Conservation (phyloP, 2,797 vertebrate species). For the Acipenser ruthenus region DNA sequence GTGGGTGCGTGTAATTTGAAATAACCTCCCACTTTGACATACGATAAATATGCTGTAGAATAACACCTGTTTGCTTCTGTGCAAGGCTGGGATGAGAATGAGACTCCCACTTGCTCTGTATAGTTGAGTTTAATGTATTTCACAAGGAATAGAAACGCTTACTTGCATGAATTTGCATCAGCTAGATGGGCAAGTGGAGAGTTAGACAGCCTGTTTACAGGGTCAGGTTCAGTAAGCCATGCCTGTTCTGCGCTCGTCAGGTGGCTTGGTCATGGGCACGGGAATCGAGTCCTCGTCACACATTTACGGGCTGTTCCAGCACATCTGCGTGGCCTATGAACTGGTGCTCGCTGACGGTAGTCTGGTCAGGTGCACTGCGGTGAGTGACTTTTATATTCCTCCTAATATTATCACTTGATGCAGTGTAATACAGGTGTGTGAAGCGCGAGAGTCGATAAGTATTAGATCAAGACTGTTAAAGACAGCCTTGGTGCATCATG, state of each 20-base stretch:
- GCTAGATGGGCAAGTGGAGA: conserved; percentile 40
- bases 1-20: conserved; percentile 66
- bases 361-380: conserved; percentile 86
- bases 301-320: conserved; percentile 89
- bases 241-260: conserved; percentile 40
- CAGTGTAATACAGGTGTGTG: too few species aligned
- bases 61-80: too few species aligned
- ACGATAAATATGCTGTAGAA: too few species aligned
- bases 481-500: too few species aligned
- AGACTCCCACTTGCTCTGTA: conserved; percentile 17
- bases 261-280: conserved; percentile 96
- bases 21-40: conserved; percentile 10
- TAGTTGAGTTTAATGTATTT: conserved; percentile 15
- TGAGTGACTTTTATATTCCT: conserved; percentile 41
- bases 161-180: conserved; percentile 35
- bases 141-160: conserved; percentile 17
- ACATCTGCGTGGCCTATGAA: conserved; percentile 89
- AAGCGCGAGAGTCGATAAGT: conserved; percentile 23
- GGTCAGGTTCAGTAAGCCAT: conserved; percentile 7
- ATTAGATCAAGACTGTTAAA: too few species aligned
- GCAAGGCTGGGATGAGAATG: too few species aligned
- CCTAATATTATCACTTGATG: too few species aligned
- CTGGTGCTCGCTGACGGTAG: conserved; percentile 90
- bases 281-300: conserved; percentile 96
- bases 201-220: conserved; percentile 39